A percentile compares a stretch with the other conserved stretches of the same genome.
phyloP scores from a whole-genome alignment of 1,140 invertebrate species.

The Drosophila kanapiae region DNA sequence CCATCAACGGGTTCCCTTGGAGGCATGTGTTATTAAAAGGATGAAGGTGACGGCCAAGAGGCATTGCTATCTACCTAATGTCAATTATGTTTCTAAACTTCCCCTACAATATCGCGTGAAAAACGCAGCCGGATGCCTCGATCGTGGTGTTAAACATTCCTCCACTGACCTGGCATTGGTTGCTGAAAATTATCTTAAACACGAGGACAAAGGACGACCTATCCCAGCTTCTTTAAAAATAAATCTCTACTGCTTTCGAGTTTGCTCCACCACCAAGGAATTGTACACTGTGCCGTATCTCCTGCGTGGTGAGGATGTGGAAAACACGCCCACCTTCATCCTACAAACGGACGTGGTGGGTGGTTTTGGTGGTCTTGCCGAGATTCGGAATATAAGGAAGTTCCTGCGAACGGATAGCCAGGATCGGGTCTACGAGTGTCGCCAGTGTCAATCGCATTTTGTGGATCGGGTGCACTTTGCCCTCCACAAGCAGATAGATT shows the following conservation, averaged over 20 bases:
- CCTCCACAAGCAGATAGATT: conserved; percentile 56
- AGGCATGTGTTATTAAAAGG: conserved; percentile 51
- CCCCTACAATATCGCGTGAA: conserved; percentile 64
- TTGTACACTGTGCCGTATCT: conserved; percentile 59
- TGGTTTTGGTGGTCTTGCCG: conserved; percentile 37
- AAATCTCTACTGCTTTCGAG: conserved; percentile 58
- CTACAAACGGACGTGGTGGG: conserved; percentile 58
- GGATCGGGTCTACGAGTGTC: conserved; percentile 52
- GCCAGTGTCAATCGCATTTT: conserved; percentile 51
- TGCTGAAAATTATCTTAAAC: conserved; percentile 38
- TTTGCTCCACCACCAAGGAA: conserved; percentile 60
- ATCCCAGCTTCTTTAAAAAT: conserved; percentile 37
- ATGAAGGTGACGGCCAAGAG: conserved; percentile 55
- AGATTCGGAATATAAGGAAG: conserved; percentile 41
- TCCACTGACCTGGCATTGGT: conserved; percentile 20
- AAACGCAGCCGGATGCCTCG: neutral
- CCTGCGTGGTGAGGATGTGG: conserved; percentile 38
- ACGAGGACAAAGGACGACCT: conserved; percentile 13
- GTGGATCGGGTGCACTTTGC: conserved; percentile 35
- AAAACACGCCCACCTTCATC: conserved; percentile 58
- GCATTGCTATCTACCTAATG: conserved; percentile 4
- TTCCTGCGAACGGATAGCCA: conserved; percentile 42
- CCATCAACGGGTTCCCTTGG: conserved; percentile 32
- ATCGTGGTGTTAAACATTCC: neutral
- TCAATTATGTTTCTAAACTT: neutral